Evolutionary conservation across 1,140 invertebrate species (phyloP).

Genomic region (Cepaea nemoralis): DNA sequence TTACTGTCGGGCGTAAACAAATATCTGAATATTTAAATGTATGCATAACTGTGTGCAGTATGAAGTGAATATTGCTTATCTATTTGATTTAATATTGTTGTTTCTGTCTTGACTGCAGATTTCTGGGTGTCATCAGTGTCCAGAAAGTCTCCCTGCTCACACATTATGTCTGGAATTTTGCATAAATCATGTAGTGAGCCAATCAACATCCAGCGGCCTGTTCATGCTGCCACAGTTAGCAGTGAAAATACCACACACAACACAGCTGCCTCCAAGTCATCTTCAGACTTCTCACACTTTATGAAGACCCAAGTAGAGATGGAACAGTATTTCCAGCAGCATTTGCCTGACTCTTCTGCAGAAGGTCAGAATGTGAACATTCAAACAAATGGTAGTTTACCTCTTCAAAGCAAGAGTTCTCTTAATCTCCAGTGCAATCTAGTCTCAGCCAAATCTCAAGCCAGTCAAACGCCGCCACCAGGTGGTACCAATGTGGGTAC

Average conservation of each 20-base stretch:
- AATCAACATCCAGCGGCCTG: constrained; percentile 55
- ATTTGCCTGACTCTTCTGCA: neutral
- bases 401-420: neutral
- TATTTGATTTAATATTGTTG: neutral
- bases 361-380: neutral
- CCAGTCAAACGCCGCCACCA: neutral
- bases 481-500: neutral
- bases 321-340: constrained; percentile 20
- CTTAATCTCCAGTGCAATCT: neutral
- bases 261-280: constrained; percentile 47
- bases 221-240: constrained; percentile 24
- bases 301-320: constrained; percentile 31
- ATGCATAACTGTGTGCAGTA: too few relatives aligned
- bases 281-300: constrained; percentile 49
- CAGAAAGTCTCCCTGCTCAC: constrained; percentile 72
- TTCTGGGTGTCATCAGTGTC: constrained; percentile 85
- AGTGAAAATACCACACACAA: constrained; percentile 29
- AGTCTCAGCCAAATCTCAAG: neutral
- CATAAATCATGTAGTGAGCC: constrained; percentile 67
- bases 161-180: constrained; percentile 76
- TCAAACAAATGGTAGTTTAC: neutral
- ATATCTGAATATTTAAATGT: too few relatives aligned
- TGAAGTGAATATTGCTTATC: too few relatives aligned
- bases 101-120: constrained; percentile 73
- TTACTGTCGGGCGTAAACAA: too few relatives aligned